A percentile compares a stretch with the other conserved stretches of the same genome.
phyloP scores from a whole-genome alignment of 2,113 vertebrate genomes.

The Dendropsophus ebraccatus region DNA sequence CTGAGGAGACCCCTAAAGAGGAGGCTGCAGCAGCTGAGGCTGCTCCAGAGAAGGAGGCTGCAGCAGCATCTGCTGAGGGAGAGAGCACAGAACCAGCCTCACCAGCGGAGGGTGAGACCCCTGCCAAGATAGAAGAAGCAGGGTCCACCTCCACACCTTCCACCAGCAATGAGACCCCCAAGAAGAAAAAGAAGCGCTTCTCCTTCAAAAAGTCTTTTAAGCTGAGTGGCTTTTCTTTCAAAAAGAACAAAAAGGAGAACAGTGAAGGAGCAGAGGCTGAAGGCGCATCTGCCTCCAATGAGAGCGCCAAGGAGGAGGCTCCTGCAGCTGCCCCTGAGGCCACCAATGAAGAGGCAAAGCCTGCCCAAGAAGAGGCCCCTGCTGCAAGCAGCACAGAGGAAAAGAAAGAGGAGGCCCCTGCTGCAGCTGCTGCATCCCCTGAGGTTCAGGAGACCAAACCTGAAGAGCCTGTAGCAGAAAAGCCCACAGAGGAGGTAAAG shows the following conservation, averaged over 20 bases:
- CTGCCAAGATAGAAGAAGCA: slow-evolving; percentile 73
- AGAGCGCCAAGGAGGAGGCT: slow-evolving; percentile 71
- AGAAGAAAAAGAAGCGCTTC: slow-evolving; percentile 97
- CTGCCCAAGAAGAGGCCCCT: slow-evolving; percentile 66
- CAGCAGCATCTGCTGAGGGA: slow-evolving; percentile 67
- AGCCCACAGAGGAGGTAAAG: slow-evolving; percentile 73
- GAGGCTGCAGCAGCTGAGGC: slow-evolving; percentile 69
- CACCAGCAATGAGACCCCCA: slow-evolving; percentile 87
- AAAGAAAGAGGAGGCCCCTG: slow-evolving; percentile 72
- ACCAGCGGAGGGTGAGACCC: slow-evolving; percentile 79
- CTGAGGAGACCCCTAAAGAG: slow-evolving; percentile 78
- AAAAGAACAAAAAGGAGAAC: slow-evolving; percentile 93
- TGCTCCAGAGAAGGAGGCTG: slow-evolving; percentile 63
- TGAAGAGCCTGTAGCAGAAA: slow-evolving; percentile 71
- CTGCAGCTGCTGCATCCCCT: slow-evolving; percentile 70
- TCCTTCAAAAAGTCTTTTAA: slow-evolving; percentile 98
- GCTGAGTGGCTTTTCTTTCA: slow-evolving; percentile 94
- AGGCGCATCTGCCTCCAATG: slow-evolving; percentile 67
- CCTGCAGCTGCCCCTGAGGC: slow-evolving; percentile 68
- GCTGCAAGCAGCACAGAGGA: slow-evolving; percentile 67
- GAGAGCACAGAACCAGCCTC: slow-evolving; percentile 80
- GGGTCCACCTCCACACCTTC: slow-evolving; percentile 78
- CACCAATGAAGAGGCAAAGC: slow-evolving; percentile 64
- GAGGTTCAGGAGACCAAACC: slow-evolving; percentile 59
- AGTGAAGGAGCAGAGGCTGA: slow-evolving; percentile 80